Base-by-base conservation (phyloP, 2,888 invertebrate genomes). In the Trichopoda pennipes region DNA sequence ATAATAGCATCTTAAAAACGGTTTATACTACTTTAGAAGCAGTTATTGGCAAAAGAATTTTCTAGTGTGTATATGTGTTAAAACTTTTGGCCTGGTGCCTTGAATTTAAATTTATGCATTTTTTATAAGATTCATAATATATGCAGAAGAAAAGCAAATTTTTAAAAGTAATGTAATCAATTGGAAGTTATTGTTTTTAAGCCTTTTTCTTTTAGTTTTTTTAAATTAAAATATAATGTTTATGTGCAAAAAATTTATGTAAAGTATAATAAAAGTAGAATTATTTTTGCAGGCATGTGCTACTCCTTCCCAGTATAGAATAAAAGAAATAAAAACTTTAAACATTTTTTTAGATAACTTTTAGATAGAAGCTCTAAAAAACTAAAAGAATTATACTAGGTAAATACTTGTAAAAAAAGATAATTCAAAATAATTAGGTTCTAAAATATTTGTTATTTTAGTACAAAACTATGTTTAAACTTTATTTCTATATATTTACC, bases 151-250 rank as follows among this genome's bases (percentile, higher is more conserved):
- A 44, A 49, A 64, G 17, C 47, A 56, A 7, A 49, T 42, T 49
- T 76, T 60, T 60, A 53, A 16, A 68, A 51, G 63, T 73, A 74
- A 81, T 69, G 72, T 80, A 84, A 84, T 84, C 84, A 84, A 84
- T 84, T 79, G 84, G 84, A 81, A 84, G 73, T 81, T 79, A 84
- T 84, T 81, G 81, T 75, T 79, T 79, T 70, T 35, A 79, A 68
- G 75, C 60, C 73, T 70, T 74, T 28, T 70, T 69, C 68, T 60
- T 69, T 70, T 58, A 64, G 78, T 74, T 81, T 73, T 60, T 51
- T 63, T 32, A 9, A 61, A 23, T 35, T 21, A 63, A 58, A 12
- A 3, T 21, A 60, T 8, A 47, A 64, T 32, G 9, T 32, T 49
- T 21, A 49, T 17, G 49, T 12, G 7, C 4, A n/a, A 21, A 60